Evolutionary conservation across 2,797 vertebrate genomes (phyloP).

Genomic region (Austrolebias charrua): DNA sequence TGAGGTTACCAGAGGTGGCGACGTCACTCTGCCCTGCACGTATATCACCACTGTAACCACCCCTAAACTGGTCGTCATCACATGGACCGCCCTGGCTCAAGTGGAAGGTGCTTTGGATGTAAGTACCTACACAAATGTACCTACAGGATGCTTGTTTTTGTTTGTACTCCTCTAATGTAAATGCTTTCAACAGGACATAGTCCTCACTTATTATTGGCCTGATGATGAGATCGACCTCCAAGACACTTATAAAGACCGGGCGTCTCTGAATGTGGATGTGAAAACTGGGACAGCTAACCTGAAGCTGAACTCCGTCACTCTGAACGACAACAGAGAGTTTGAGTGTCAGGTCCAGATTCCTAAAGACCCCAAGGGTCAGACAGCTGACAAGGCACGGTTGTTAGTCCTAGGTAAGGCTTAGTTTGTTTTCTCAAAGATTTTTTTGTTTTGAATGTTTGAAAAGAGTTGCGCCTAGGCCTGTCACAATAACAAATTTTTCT

Average conservation of each 20-base stretch:
- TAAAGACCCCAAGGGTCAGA: neutral
- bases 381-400: neutral
- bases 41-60: conserved; percentile 1
- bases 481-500: no score
- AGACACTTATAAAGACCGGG: accelerated
- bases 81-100: conserved; percentile 41
- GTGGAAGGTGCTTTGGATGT: conserved; percentile 10
- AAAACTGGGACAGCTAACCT: conserved; percentile 38
- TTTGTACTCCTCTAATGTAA: neutral
- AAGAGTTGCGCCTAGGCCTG: no score
- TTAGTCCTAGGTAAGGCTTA: conserved; percentile 72
- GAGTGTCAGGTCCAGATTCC: conserved; percentile 57
- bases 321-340: conserved; percentile 52
- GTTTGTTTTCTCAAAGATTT: neutral
- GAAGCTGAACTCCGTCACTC: conserved; percentile 42
- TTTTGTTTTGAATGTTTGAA: no score
- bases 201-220: conserved; percentile 15
- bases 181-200: conserved; percentile 4
- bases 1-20: conserved; percentile 64
- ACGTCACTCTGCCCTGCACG: conserved; percentile 61
- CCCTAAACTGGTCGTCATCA: accelerated
- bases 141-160: neutral
- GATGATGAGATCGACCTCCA: accelerated
- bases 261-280: neutral
- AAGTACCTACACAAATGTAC: neutral